phyloP scores from a whole-genome alignment of 2,797 vertebrate genomes.

The Chelidonichthys spinosus region DNA sequence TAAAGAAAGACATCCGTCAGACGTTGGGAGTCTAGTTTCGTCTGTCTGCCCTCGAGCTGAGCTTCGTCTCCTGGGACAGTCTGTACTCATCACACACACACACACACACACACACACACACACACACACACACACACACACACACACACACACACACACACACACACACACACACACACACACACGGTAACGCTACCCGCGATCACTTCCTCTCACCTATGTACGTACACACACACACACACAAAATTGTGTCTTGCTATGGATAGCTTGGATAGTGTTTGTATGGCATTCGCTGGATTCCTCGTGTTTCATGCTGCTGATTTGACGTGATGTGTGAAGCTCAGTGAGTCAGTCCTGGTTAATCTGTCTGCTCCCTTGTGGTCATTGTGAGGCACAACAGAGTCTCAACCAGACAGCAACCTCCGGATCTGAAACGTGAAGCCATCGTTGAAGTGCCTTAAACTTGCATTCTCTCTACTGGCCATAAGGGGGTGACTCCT shows the following conservation, averaged over 20 bases:
- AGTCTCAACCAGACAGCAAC: neutral
- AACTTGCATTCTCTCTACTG: no score
- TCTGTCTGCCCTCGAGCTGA: constrained; percentile 35
- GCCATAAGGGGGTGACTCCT: no score
- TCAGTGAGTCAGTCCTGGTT: neutral
- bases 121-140: constrained; percentile 20
- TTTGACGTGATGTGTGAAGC: no score
- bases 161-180: constrained; percentile 24
- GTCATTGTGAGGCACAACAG: neutral
- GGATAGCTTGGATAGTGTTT: neutral
- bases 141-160: constrained; percentile 26
- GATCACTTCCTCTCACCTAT: constrained; percentile 9
- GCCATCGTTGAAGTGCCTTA: no score
- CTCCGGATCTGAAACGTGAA: no score
- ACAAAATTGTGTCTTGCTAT: neutral
- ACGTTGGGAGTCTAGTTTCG: constrained; percentile 19
- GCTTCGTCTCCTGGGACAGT: constrained; percentile 33
- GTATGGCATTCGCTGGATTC: no score
- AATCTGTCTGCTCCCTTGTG: constrained; percentile 11
- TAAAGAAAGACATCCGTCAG: constrained; percentile 13
- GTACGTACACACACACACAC: neutral
- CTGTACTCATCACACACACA: constrained; percentile 41
- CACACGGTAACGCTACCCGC: constrained; percentile 13
- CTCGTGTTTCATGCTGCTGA: neutral
- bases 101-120: constrained; percentile 30